phyloP scores from a whole-genome alignment of 2,113 vertebrate species.

The Cepphus grylle region DNA sequence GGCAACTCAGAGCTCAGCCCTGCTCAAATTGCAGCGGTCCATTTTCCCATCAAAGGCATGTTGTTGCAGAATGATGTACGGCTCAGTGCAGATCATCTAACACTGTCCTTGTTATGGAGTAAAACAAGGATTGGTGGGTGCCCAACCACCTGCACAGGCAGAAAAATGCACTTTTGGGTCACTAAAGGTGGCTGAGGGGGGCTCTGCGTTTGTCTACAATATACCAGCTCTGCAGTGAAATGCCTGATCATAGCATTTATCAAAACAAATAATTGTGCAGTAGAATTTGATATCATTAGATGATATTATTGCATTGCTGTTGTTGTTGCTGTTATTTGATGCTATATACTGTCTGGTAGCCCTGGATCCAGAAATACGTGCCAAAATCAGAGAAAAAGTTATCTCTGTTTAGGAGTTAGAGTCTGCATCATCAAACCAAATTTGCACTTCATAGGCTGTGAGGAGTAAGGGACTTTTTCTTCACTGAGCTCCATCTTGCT shows the following conservation, averaged over 20 bases:
- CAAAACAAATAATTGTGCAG: neutral
- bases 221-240: neutral
- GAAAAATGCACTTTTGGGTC: neutral
- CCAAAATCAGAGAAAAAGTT: neutral
- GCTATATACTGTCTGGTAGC: neutral
- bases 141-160: neutral
- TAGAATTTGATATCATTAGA: neutral
- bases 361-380: neutral
- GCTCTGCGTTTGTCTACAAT: neutral
- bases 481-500: neutral
- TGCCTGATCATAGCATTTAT: neutral
- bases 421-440: neutral
- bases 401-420: neutral
- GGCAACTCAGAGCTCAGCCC: slow-evolving; percentile 1
- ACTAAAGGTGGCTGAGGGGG: neutral
- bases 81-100: neutral
- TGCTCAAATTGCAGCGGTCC: neutral
- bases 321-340: neutral
- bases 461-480: neutral
- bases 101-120: neutral
- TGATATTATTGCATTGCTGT: neutral
- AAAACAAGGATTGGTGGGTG: neutral
- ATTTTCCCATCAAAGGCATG: neutral
- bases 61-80: neutral
- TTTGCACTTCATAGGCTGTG: neutral